Base-by-base conservation (phyloP, 2,888 invertebrate genomes). In the Hypsopygia costalis region DNA sequence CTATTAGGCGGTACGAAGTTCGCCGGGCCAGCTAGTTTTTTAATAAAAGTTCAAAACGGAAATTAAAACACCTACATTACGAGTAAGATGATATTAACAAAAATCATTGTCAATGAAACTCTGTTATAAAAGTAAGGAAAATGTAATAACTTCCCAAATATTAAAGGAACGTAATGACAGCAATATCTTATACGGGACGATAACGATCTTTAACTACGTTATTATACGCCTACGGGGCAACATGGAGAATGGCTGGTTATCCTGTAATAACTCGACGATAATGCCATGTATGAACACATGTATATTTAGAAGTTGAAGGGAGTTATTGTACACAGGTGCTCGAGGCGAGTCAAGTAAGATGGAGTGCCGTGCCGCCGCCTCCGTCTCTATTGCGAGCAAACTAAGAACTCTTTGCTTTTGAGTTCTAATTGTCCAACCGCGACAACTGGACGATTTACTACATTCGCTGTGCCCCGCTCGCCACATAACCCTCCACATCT, bases 351-450 rank as follows among this genome's bases (percentile, higher is more conserved):
- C 57, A 62, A 57, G 63, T 62, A 70, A 63, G 64, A 63, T 62
- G 52, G 54, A 60, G 66, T 65, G 64, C 52, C 65, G 65, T 57
- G 64, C 55, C 58, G 31, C 9, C 22, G 11, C 9, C 11, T 10
- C 25, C 5, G n/a, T 51, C 46, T 47, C 55, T 63, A 49, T 69
- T 66, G 53, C 55, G 51, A 52, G 53, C 57, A 61, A 66, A 72
- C 63, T 58, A 68, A 77, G 76, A 55, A 69, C 69, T 62, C 80
- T 81, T 58, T 43, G 54, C 60, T 71, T 69, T 69, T 60, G 70
- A 71, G 74, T 69, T 75, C 57, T 72, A 75, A 77, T 77, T 79
- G 74, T 76, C 65, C 64, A 65, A 62, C 58, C 37, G 50, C 49
- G 50, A 57, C 56, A 58, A 47, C 47, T 48, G 52, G 54, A 66